Evolutionary conservation across 2,113 vertebrate species (phyloP).

Genomic region (Silurus glanis): DNA sequence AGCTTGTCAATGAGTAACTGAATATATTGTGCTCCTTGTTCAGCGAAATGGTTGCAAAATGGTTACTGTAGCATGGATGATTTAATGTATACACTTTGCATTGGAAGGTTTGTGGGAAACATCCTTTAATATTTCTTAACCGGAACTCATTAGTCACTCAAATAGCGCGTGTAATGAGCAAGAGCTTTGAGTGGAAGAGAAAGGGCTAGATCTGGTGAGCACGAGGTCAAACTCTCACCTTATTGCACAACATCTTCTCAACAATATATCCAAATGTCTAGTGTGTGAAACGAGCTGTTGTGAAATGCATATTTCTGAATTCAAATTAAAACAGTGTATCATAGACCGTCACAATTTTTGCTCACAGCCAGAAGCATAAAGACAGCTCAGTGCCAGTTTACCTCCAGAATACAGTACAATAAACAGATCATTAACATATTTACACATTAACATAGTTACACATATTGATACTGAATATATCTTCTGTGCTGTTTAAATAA

Average conservation of each 20-base stretch:
- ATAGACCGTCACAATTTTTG: neutral
- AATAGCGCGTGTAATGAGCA: neutral
- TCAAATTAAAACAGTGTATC: neutral
- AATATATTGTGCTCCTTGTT: neutral
- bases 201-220: neutral
- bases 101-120: neutral
- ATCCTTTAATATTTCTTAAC: neutral
- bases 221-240: neutral
- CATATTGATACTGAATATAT: neutral
- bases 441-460: neutral
- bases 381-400: neutral
- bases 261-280: neutral
- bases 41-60: neutral
- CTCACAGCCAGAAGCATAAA: neutral
- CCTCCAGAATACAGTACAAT: neutral
- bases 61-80: neutral
- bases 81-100: neutral
- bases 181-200: neutral
- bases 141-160: neutral
- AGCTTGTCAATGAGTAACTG: slow-evolving; percentile 8
- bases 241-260: neutral
- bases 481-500: neutral
- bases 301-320: neutral
- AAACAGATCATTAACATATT: neutral
- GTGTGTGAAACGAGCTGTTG: neutral